Conservation (phyloP, 2,797 vertebrate genomes). For the Leontopithecus rosalia region DNA sequence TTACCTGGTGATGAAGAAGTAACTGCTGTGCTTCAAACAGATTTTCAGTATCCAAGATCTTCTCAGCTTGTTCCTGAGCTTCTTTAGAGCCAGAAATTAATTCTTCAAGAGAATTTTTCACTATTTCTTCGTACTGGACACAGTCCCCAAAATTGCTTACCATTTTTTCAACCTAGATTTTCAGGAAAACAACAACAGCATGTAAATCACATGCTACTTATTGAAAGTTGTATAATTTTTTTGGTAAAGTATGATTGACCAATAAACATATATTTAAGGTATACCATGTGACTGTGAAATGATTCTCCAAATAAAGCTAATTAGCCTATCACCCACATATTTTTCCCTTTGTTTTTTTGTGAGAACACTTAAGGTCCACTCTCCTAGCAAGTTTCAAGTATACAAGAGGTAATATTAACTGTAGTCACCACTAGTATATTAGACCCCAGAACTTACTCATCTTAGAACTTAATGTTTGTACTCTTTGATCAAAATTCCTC, state of each 20-base stretch:
- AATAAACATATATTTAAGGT: background rate
- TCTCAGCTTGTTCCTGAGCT: conserved; percentile 88
- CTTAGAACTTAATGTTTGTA: background rate
- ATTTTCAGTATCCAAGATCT: conserved; percentile 90
- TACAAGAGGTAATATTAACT: background rate
- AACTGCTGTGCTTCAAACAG: conserved; percentile 92
- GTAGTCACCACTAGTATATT: background rate
- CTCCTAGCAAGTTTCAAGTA: background rate
- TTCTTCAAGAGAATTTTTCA: conserved; percentile 89
- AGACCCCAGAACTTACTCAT: background rate
- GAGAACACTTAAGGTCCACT: background rate
- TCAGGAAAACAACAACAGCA: background rate
- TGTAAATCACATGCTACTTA: background rate
- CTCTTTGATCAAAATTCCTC: background rate
- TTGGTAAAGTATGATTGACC: background rate
- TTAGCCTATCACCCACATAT: background rate
- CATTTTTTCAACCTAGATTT: conserved; percentile 88
- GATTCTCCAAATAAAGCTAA: background rate
- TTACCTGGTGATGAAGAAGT: conserved; percentile 93
- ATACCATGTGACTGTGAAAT: background rate
- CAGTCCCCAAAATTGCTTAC: conserved; percentile 87
- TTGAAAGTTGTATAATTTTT: background rate
- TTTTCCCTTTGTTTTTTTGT: background rate
- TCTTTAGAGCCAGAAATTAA: conserved; percentile 91
- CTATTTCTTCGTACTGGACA: conserved; percentile 90